phyloP scores from a whole-genome alignment of 1,140 invertebrate genomes.

The Drosophila willistoni region DNA sequence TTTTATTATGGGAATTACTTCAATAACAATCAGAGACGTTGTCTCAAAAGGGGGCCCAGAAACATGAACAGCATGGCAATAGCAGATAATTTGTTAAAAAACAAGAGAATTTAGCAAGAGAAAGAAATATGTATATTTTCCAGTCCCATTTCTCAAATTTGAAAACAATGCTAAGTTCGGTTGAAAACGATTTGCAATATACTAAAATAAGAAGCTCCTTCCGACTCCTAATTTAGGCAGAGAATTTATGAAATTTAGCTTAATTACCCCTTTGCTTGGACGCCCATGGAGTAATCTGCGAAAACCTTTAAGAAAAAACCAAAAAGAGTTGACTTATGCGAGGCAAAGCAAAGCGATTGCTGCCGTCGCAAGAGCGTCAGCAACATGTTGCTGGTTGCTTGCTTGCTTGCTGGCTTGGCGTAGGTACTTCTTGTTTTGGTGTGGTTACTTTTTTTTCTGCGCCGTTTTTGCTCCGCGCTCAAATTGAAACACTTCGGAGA shows the following conservation, averaged over 20 bases:
- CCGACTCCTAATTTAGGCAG: too few species aligned
- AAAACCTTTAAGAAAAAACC: conserved; percentile 14
- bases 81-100: too few species aligned
- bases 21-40: conserved; percentile 44
- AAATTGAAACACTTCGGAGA: conserved; percentile 83
- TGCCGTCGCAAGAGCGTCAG: conserved; percentile 40
- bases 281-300: not conserved
- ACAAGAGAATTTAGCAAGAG: too few species aligned
- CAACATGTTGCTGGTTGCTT: conserved; percentile 57
- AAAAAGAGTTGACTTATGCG: conserved; percentile 69
- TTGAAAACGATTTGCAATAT: too few species aligned
- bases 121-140: too few species aligned
- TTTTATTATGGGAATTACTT: conserved; percentile 83
- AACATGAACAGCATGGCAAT: too few species aligned
- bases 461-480: conserved; percentile 47
- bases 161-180: too few species aligned
- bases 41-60: too few species aligned
- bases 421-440: not conserved
- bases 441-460: not conserved
- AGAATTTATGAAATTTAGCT: not conserved
- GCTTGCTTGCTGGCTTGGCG: conserved; percentile 9
- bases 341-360: conserved; percentile 58
- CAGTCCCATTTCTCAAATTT: too few species aligned
- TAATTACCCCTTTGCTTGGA: not conserved
- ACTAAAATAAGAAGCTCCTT: too few species aligned